phyloP scores from a whole-genome alignment of 2,888 invertebrate species.

The Oligia strigilis region DNA sequence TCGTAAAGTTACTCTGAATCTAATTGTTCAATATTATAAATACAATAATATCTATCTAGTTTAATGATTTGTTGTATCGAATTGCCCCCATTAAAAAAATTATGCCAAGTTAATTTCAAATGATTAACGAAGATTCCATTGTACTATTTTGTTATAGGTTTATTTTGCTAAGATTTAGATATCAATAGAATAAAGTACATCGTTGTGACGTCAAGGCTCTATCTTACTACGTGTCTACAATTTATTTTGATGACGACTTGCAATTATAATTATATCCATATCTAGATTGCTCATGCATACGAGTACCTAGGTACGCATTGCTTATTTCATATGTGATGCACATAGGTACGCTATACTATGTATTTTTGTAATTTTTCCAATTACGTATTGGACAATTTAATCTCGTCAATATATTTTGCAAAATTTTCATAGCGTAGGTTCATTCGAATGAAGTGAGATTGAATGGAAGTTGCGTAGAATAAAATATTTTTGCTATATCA shows the following conservation, averaged over 20 bases:
- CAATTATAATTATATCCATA: conserved; percentile 41
- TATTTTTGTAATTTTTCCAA: background rate
- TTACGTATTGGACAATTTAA: background rate
- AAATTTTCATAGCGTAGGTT: conserved; percentile 3
- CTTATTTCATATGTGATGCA: conserved; percentile 25
- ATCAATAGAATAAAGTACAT: conserved; percentile 13
- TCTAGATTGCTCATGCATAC: conserved; percentile 39
- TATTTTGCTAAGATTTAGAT: background rate
- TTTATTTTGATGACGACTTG: conserved; percentile 54
- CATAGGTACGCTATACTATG: background rate
- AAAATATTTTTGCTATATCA: conserved; percentile 6
- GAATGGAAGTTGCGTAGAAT: conserved; percentile 4
- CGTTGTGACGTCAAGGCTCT: conserved; percentile 44
- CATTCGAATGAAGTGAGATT: conserved; percentile 5
- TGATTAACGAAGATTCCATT: conserved; percentile 25
- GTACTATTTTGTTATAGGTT: conserved; percentile 1
- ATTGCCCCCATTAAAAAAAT: conserved; percentile 14
- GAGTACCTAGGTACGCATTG: conserved; percentile 17
- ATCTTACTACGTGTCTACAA: conserved; percentile 51
- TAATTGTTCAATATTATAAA: conserved; percentile 1
- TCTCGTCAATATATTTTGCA: background rate
- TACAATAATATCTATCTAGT: background rate
- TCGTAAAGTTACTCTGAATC: conserved; percentile 8
- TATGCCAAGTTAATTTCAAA: conserved; percentile 28
- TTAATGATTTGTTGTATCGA: conserved; percentile 16